Base-by-base conservation (phyloP, 2,797 vertebrate species). In the Diplodus sargus region DNA sequence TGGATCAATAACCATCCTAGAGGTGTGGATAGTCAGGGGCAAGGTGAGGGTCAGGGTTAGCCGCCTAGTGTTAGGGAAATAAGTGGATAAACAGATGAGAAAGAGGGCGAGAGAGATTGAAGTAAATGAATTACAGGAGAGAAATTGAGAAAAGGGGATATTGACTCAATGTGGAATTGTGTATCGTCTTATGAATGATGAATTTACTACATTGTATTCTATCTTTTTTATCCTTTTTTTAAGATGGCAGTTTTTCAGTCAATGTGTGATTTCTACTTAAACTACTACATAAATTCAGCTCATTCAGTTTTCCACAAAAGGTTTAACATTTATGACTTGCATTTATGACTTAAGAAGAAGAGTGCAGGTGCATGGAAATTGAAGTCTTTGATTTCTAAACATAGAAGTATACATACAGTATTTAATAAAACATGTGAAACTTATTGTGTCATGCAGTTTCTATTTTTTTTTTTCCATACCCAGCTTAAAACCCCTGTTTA, bases 1-100 rank as follows among this genome's bases (percentile, higher is more conserved):
- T 30, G 80, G 89, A 95, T 95, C 92, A 90, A 95, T 95, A 94
- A 76, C 80, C 71, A 77, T 85, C 87, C 85, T 83, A 63, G 86
- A 90, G 86, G 90, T 91, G 76, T 85, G 83, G 83, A 90, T 74
- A 59, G 85, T 76, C 71, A 70, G 84, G 86, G 78, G 60, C 85
- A 90, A 91, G 92, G 90, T 92, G 83, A 92, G 88, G 92, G 89
- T 93, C 91, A 91, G 81, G 86, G 89, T 86, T 85, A 89, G 75
- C 70, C 13, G 25, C 78, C 69, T 15, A 59, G 52, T 66, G 78
- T 88, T 90, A 81, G 80, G 82, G 81, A 91, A 89, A 90, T 89
- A 93, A 90, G 87, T 90, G 87, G 89, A 89, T 92, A 92, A 93
- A 83, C 81, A 83, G 85, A 89, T 87, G 83, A 85, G 82, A 88